Evolutionary conservation across 37 sponge, comb jelly and placozoan genomes (phyloP).

Genomic region (Hormiphora californensis): DNA sequence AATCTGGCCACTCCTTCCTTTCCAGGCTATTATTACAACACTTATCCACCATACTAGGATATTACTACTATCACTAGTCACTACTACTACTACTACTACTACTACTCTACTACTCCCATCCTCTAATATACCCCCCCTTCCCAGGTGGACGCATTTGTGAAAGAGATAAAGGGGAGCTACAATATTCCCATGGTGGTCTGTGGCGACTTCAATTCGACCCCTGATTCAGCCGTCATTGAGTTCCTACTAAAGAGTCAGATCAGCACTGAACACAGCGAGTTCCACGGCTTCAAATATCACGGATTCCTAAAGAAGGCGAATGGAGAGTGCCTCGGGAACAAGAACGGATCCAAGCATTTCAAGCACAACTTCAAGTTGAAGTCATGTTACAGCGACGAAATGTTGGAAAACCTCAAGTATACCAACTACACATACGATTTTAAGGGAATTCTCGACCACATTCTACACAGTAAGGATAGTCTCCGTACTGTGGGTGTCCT

Average conservation of each 20-base stretch:
- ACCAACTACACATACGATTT: slow-evolving; percentile 95
- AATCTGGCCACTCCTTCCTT: no score
- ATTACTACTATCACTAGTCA: no score
- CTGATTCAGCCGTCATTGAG: slow-evolving; percentile 90
- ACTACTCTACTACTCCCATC: no score
- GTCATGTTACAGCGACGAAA: slow-evolving; percentile 60
- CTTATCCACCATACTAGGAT: no score
- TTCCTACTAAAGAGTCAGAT: slow-evolving; percentile 70
- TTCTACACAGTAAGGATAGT: slow-evolving; percentile 69
- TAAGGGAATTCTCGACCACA: slow-evolving; percentile 91
- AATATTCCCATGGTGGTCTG: slow-evolving; percentile 82
- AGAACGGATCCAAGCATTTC: slow-evolving; percentile 55
- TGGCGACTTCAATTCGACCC: slow-evolving; percentile 92
- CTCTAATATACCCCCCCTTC: background rate
- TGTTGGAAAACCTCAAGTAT: slow-evolving; percentile 59
- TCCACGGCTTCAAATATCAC: slow-evolving; percentile 69
- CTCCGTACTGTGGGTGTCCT: slow-evolving; percentile 69
- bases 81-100: no score
- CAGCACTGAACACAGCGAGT: slow-evolving; percentile 69
- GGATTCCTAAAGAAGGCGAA: slow-evolving; percentile 68
- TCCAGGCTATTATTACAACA: no score
- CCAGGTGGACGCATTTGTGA: slow-evolving; percentile 46
- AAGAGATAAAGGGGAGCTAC: slow-evolving; percentile 46
- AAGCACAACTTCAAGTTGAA: slow-evolving; percentile 77
- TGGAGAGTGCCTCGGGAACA: slow-evolving; percentile 49